Evolutionary conservation across 1,140 invertebrate genomes (phyloP), one percentile per base, ranked within the genome.

Genomic region (Whitmania pigra): DNA sequence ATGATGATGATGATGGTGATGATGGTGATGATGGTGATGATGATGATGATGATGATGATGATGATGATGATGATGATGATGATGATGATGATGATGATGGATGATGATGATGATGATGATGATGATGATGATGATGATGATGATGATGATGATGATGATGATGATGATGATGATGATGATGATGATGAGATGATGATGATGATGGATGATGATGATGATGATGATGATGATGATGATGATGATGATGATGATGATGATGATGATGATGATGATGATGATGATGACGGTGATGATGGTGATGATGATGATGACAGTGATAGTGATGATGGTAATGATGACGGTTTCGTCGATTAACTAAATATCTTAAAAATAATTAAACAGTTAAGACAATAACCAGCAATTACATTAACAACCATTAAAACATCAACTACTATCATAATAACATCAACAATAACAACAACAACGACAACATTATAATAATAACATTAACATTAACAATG

Each of bases 301-400:
- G 72, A 73, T 71, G 72, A 73, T 73, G 72, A 73, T 57, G 72
- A 70, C 71, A 67, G 0, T 71, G 72, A 71, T 73, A 67, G 3
- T 73, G 72, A 73, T 71, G 72, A 73, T 73, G 72, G n/a, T n/a
- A n/a, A 73, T 73, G 72, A 73, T 73, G 72, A 73, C 71, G 72
- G 71, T 70, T 67, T 71, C 71, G 67, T 25, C 40, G 63, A 68
- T 6, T 36, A 36, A 36, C 6, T 3, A 2, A 36, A 36, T 6
- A 36, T 36, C 31, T 6, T 36, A n/a, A 22, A 53, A 4, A 49
- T n/a, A n/a, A n/a, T n/a, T n/a, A n/a, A n/a, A n/a, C n/a, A n/a
- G n/a, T 71, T 36, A 36, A 2, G 2, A 36, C 31, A 36, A 36
- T 6, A 36, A 36, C 31, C 31, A 3, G 31, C 31, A 36, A 36